Evolutionary conservation across 2,888 invertebrate genomes (phyloP).

Genomic region (Yponomeuta cagnagella): DNA sequence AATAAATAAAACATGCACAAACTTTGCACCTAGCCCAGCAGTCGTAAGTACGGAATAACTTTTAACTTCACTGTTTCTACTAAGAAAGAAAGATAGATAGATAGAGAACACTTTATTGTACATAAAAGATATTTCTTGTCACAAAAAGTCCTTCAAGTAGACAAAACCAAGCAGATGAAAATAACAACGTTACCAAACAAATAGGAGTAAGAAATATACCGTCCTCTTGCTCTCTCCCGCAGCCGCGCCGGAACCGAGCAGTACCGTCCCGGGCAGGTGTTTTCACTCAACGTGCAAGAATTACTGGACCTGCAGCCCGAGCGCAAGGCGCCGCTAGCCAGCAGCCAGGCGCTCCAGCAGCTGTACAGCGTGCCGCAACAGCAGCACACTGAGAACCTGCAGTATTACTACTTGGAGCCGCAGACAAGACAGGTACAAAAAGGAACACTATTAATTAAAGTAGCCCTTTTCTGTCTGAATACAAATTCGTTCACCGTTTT

Average conservation of each 20-base stretch:
- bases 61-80: too few species aligned
- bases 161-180: too few species aligned
- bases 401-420: constrained; percentile 44
- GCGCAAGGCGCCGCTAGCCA: constrained; percentile 51
- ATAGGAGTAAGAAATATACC: neutral
- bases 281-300: constrained; percentile 59
- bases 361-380: constrained; percentile 55
- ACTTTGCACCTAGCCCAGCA: too few species aligned
- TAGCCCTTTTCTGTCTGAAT: too few species aligned
- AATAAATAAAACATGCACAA: too few species aligned
- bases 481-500: too few species aligned
- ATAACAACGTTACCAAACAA: too few species aligned
- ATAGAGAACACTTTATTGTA: too few species aligned
- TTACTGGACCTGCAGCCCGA: constrained; percentile 61
- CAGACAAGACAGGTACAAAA: constrained; percentile 9
- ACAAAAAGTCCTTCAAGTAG: too few species aligned
- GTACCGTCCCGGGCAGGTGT: constrained; percentile 66
- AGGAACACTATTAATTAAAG: neutral
- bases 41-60: too few species aligned
- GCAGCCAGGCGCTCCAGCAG: constrained; percentile 53
- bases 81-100: too few species aligned
- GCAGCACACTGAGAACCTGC: constrained; percentile 56
- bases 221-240: constrained; percentile 21
- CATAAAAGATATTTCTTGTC: too few species aligned
- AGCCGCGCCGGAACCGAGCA: constrained; percentile 47